Evolutionary conservation across 2,888 invertebrate species (phyloP), one percentile per base, ranked within the genome.

Genomic region (Adelognathus sp.): DNA sequence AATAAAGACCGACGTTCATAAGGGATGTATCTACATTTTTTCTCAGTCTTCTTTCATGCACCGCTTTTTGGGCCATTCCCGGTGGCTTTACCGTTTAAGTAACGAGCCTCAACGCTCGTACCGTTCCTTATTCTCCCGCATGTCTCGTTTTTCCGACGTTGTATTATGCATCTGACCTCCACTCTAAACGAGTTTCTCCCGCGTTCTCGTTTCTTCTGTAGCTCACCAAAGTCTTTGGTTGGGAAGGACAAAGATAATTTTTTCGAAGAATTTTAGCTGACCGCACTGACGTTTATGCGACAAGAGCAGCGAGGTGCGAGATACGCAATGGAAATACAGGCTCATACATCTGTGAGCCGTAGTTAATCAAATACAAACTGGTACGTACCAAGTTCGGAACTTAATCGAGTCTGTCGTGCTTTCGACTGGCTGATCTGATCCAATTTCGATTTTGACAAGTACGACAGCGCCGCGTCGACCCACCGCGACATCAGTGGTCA

Each of bases 331-430:
- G 44, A 27, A 24, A 18, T 31, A 18, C 27, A 14, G 24, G 21
- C 31, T 18, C 14, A 7, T 18, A 66, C 31, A 46, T 46, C 50
- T 31, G 61, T 9, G 60, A 61, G 54, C n/a, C 63, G 54, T 73
- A 70, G 76, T 76, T 86, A 86, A 88, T 87, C 86, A 85, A 88
- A 88, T 88, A 85, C 85, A 88, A 88, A 88, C 86, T 87, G 87
- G 86, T 87, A 63, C n/a, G n/a, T 73, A 73, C 86, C 84, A 84
- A 87, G 84, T 85, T 87, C 80, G 84, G 52, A 72, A 81, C 86
- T 86, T 86, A 88, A 89, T 88, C 85, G 86, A 87, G 86, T 88
- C 82, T 82, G 44, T 74, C 80, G 64, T 71, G 80, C 79, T 79
- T 80, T 58, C 79, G 66, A 60, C 83, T 76, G 79, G 77, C 84